phyloP scores from a whole-genome alignment of 1,140 invertebrate species.

The Metopolophium dirhodum region DNA sequence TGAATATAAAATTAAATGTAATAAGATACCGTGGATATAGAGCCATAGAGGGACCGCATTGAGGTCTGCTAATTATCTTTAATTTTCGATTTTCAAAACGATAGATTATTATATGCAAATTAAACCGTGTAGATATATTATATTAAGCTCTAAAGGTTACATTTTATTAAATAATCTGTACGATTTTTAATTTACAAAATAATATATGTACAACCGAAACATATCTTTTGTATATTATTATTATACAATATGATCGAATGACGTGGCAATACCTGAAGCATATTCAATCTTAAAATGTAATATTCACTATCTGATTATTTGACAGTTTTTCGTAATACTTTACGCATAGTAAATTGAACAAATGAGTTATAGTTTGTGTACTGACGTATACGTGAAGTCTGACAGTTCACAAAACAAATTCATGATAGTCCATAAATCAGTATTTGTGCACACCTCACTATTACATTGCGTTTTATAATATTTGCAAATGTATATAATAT shows the following conservation, averaged over 20 bases:
- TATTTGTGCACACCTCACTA: neutral
- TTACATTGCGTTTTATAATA: neutral
- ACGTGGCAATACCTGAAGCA: neutral
- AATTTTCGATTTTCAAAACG: neutral
- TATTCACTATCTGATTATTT: neutral
- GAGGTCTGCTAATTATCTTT: neutral
- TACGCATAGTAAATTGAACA: neutral
- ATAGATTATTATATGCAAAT: neutral
- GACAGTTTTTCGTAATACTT: neutral
- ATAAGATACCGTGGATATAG: neutral
- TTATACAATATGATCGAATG: neutral
- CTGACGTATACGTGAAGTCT: neutral
- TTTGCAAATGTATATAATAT: neutral
- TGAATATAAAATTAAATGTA: too few relatives aligned
- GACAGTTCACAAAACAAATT: neutral
- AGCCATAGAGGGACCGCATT: neutral
- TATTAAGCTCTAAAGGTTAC: neutral
- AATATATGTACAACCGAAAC: too few relatives aligned
- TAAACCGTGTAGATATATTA: neutral
- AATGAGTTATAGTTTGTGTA: neutral
- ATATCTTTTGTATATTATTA: neutral
- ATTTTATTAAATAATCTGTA: neutral
- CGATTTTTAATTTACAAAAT: neutral
- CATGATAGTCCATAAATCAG: conserved; percentile 13
- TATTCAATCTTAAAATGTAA: neutral